Evolutionary conservation across 2,113 vertebrate species (phyloP), one percentile per base, ranked within the genome.

Genomic region (Varanus komodoensis): DNA sequence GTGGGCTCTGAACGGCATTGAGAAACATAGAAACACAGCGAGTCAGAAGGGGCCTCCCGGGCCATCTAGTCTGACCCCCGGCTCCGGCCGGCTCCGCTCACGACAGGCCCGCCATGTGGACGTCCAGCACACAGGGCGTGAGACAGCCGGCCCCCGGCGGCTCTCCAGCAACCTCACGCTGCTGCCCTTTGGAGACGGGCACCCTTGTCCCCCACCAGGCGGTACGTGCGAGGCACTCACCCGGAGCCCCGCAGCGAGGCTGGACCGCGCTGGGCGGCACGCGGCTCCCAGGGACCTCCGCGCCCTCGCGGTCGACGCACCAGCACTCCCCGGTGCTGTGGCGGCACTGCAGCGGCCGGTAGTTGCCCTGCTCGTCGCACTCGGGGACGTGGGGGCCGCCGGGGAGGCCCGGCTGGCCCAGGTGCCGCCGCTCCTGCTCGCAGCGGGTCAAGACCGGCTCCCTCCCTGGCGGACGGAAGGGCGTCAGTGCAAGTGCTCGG

Each of bases 321-420:
- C 98, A 99, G 91, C 98, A 99, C 82, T 98, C 91, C 80, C 98
- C 98, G 0, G 97, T 97, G 83, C 97, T 97, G 48, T 96, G 17
- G 0, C 98, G 98, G 89, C 98, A 99, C 97, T 99, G 98, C 73
- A 98, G 94, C 0, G 97, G 94, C 67, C 93, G 93, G 93, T 98
- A 98, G 67, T 92, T 93, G 12, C 98, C 98, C 4, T 97, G 95
- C 8, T 97, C 95, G 0, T 98, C 97, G 0, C 98, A 98, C 88
- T 98, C 98, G 1, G 98, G 98, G 29, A 98, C 27, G 68, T 98
- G 98, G 54, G 94, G 89, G 8, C 97, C 97, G 0, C 90, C 21
- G 14, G 14, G 52, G n/a, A 25, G 69, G 0, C 91, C 92, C 29
- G 11, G 74, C 0, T 82, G 90, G 86, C 94, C 94, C 0, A 95